Percentiles rank a stretch among this genome's conserved stretches.
Conservation (phyloP, 2,888 invertebrate species). For the Carcina quercana region DNA sequence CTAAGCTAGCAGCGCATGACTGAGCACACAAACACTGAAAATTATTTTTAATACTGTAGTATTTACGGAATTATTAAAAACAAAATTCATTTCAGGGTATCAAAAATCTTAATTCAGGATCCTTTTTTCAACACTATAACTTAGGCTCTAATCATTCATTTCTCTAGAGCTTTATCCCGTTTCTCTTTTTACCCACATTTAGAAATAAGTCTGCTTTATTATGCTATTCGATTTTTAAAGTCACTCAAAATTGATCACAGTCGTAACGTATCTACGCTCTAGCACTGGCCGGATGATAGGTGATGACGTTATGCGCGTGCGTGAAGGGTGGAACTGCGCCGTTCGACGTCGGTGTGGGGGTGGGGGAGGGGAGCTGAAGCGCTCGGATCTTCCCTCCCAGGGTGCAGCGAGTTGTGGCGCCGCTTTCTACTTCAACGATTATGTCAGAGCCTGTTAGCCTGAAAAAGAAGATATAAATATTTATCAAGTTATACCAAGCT, state of each 20-base stretch:
- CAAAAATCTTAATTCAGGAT: background rate
- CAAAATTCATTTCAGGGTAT: too few relatives aligned
- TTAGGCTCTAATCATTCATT: background rate
- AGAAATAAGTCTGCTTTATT: background rate
- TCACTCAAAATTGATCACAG: background rate
- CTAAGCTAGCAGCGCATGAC: too few relatives aligned
- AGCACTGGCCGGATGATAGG: conserved; percentile 63
- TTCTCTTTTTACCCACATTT: background rate
- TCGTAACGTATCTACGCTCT: conserved; percentile 29
- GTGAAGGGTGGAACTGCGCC: conserved; percentile 48
- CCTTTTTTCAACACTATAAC: background rate
- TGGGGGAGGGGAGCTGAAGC: conserved; percentile 43
- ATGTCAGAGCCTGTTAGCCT: conserved; percentile 83
- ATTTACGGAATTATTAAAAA: too few relatives aligned
- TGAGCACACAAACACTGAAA: too few relatives aligned
- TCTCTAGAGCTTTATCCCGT: background rate
- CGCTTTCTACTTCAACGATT: conserved; percentile 81
- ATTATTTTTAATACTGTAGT: too few relatives aligned
- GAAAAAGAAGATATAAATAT: conserved; percentile 10
- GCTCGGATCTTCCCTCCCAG: conserved; percentile 85
- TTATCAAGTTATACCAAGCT: too few relatives aligned
- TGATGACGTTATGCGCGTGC: conserved; percentile 69
- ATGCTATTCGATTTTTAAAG: background rate
- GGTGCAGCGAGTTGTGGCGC: conserved; percentile 85
- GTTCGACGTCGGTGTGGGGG: conserved; percentile 15